These are phyloP conservation scores for Nannoperca australis DNA, from an alignment of 2,797 vertebrate species.

Conservation along the genomic window DNA sequence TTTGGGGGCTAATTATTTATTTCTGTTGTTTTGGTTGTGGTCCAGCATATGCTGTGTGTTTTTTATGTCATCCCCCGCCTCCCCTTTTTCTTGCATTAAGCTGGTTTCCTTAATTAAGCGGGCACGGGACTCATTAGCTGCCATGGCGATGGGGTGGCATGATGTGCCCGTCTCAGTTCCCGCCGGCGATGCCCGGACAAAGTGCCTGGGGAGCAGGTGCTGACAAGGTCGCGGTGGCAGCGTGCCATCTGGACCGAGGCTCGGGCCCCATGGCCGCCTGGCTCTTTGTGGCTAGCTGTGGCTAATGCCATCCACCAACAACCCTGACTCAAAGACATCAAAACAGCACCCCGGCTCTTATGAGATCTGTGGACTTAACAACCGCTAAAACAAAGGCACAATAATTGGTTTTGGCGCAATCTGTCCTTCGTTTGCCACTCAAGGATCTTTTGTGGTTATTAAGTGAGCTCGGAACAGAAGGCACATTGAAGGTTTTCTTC, in stretches of 20 bases:
- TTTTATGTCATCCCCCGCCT: slow-evolving; percentile 37
- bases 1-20: slow-evolving; percentile 83
- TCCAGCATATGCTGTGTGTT: slow-evolving; percentile 80
- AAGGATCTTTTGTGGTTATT: slow-evolving; percentile 81
- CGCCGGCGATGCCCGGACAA: slow-evolving; percentile 85
- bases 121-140: slow-evolving; percentile 87
- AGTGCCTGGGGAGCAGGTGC: slow-evolving; percentile 88
- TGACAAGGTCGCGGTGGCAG: slow-evolving; percentile 87
- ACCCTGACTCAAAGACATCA: slow-evolving; percentile 85
- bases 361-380: slow-evolving; percentile 85
- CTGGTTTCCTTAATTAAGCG: slow-evolving; percentile 86
- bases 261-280: slow-evolving; percentile 70
- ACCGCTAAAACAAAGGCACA: slow-evolving; percentile 84
- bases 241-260: slow-evolving; percentile 85
- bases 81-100: slow-evolving; percentile 77
- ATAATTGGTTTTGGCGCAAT: slow-evolving; percentile 89
- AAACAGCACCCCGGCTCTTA: slow-evolving; percentile 80
- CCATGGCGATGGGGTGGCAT: slow-evolving; percentile 82
- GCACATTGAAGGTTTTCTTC: slow-evolving; percentile 78
- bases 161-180: slow-evolving; percentile 82
- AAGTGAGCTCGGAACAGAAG: slow-evolving; percentile 78
- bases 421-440: slow-evolving; percentile 83
- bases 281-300: slow-evolving; percentile 79
- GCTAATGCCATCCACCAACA: slow-evolving; percentile 82
- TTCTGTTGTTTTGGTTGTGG: slow-evolving; percentile 83